phyloP scores from a whole-genome alignment of 1,140 invertebrate genomes.

The Drosophila lacertosa region DNA sequence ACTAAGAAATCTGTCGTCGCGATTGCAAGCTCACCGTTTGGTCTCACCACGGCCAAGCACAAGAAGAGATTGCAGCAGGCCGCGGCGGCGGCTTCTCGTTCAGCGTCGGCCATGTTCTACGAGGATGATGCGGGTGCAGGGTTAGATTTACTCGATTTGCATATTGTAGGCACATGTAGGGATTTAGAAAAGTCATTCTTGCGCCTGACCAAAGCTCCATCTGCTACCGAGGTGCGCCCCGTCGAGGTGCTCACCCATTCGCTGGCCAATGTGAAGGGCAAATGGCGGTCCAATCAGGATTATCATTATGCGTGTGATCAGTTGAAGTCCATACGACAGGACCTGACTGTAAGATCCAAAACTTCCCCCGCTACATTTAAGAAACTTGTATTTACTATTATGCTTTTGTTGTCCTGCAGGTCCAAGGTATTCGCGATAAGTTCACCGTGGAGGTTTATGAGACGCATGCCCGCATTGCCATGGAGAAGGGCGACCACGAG shows the following conservation, averaged over 20 bases:
- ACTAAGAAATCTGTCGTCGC: slow-evolving; percentile 79
- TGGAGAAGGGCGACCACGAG: slow-evolving; percentile 98
- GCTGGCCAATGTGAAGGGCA: slow-evolving; percentile 94
- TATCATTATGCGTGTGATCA: slow-evolving; percentile 99
- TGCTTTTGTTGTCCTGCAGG: slow-evolving; percentile 85
- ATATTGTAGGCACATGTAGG: slow-evolving; percentile 96
- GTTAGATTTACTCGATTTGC: slow-evolving; percentile 92
- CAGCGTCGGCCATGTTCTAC: slow-evolving; percentile 51
- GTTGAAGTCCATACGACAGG: slow-evolving; percentile 98
- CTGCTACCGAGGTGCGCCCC: slow-evolving; percentile 95
- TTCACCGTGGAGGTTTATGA: slow-evolving; percentile 99
- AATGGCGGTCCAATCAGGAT: slow-evolving; percentile 95
- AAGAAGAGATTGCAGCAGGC: slow-evolving; percentile 58
- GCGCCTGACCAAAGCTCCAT: slow-evolving; percentile 97
- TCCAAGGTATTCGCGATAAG: slow-evolving; percentile 96
- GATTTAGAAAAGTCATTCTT: slow-evolving; percentile 98
- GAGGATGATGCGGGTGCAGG: slow-evolving; percentile 84
- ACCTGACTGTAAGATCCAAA: slow-evolving; percentile 92
- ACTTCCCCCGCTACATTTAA: neutral
- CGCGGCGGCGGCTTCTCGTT: slow-evolving; percentile 44
- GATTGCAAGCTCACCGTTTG: slow-evolving; percentile 79
- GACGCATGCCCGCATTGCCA: slow-evolving; percentile 97
- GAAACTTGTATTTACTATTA: neutral
- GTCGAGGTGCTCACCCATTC: slow-evolving; percentile 93
- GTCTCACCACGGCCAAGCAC: slow-evolving; percentile 78